Evolutionary conservation across 1,140 invertebrate species (phyloP), one percentile per base, ranked within the genome.

Genomic region (Aphelenchoides avenae): DNA sequence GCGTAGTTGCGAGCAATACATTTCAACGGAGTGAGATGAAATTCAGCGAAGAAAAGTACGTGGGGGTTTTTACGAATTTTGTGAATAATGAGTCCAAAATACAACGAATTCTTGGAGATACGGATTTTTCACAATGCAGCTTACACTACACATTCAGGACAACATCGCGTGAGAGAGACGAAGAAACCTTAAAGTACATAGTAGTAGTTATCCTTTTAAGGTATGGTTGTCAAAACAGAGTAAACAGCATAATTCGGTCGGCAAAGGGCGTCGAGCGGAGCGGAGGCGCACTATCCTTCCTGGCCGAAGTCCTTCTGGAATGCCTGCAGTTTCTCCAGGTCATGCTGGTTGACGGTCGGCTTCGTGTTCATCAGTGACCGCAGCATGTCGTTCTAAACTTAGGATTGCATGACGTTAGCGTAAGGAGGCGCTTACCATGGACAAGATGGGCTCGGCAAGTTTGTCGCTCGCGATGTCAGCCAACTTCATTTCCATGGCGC

Each of bases 271-370:
- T 39, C 1, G 18, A 18, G 37, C 24, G 37, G 37, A 39, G 24
- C 24, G 18, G 2, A 18, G 3, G 20, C n/a, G 18, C 24, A 27
- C n/a, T 52, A 77, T 36, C 92, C 94, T 81, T 98, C 94, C 81
- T 96, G 91, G 24, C 95, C 95, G 81, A 98, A 99, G 81, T 98
- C 93, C 78, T 90, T 86, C 78, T 88, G 95, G 79, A 99, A 98
- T 77, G 94, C 89, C 70, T 89, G 85, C 69, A 98, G 80, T 79
- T 95, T 97, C 26, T 84, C 83, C 82, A 99, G 84, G 79, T 99
- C 94, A 40, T 91, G 87, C 61, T 92, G 87, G 79, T 97, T 98
- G 0, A 99, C 91, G 15, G 94, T 97, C 11, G 94, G 92, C 81
- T 98, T 97, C 31, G 89, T 90, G 48, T 87, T 91, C 2, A 85